phyloP scores from a whole-genome alignment of 2,797 vertebrate genomes.

The Phoebastria nigripes region DNA sequence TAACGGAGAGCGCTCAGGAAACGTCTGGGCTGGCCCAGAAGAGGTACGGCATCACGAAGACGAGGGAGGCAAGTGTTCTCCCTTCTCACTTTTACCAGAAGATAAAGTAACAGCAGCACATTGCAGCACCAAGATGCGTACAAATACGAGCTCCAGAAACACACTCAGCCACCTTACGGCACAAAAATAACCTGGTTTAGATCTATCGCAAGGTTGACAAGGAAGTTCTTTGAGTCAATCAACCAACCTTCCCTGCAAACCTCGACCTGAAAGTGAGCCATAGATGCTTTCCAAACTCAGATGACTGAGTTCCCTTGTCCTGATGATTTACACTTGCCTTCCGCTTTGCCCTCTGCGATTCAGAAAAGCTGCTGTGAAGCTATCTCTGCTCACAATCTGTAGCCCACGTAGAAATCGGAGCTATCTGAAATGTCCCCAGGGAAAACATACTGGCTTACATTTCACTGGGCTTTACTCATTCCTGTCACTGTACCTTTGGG shows the following conservation, averaged over 20 bases:
- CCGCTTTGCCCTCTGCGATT: neutral
- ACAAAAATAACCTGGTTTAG: neutral
- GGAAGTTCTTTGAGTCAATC: neutral
- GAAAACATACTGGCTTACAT: neutral
- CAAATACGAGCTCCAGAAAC: neutral
- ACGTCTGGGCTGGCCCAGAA: neutral
- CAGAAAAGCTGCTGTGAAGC: neutral
- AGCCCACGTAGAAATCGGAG: neutral
- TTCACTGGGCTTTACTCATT: neutral
- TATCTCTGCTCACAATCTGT: neutral
- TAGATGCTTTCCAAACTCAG: neutral
- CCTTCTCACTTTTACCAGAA: neutral
- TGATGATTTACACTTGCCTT: neutral
- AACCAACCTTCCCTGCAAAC: neutral
- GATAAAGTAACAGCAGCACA: neutral
- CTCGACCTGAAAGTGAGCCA: fast-evolving
- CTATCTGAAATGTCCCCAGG: neutral
- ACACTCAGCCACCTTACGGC: neutral
- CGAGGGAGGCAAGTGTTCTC: neutral
- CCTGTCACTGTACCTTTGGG: neutral
- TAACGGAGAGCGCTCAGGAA: fast-evolving
- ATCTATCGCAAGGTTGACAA: neutral
- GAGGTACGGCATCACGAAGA: neutral
- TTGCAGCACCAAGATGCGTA: neutral
- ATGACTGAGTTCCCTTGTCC: neutral